Conservation (phyloP, 2,888 invertebrate species). For the Heliconius sara region DNA sequence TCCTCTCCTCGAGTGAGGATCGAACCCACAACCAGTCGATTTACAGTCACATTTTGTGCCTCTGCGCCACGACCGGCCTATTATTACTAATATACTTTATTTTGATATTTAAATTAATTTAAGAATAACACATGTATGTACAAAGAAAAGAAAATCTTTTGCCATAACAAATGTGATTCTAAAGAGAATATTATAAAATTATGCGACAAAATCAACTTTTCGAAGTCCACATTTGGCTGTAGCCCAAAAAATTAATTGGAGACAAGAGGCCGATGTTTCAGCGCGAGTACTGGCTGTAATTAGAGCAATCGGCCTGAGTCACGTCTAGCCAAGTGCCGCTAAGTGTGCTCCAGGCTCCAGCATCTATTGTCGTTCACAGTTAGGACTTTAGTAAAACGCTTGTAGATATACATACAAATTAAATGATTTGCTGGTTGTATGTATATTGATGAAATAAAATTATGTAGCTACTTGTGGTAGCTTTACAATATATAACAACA, state of each 20-base stretch:
- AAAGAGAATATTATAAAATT: background rate
- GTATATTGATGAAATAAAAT: background rate
- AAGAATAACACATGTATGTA: too few relatives aligned
- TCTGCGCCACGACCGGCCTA: too few relatives aligned
- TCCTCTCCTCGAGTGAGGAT: too few relatives aligned
- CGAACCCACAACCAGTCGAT: too few relatives aligned
- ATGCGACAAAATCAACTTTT: slow-evolving; percentile 24
- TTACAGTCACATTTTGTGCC: too few relatives aligned
- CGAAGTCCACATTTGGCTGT: slow-evolving; percentile 59
- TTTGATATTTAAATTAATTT: too few relatives aligned
- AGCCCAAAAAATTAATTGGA: slow-evolving; percentile 79
- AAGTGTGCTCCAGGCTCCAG: slow-evolving; percentile 48
- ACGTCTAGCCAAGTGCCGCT: slow-evolving; percentile 46
- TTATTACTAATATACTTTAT: too few relatives aligned
- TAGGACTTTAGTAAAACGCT: slow-evolving; percentile 17
- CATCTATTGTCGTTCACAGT: slow-evolving; percentile 25
- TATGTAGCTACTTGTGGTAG: too few relatives aligned
- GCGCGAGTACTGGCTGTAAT: slow-evolving; percentile 57
- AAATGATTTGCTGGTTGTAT: background rate
- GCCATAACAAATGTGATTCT: background rate
- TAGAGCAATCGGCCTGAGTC: slow-evolving; percentile 50
- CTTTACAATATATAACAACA: too few relatives aligned
- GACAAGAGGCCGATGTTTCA: slow-evolving; percentile 56
- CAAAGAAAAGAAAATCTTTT: background rate
- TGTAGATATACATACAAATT: slow-evolving; percentile 8